These are phyloP conservation scores for Colletes gigas DNA, from an alignment of 1,140 invertebrate genomes.

Conservation along the genomic window DNA sequence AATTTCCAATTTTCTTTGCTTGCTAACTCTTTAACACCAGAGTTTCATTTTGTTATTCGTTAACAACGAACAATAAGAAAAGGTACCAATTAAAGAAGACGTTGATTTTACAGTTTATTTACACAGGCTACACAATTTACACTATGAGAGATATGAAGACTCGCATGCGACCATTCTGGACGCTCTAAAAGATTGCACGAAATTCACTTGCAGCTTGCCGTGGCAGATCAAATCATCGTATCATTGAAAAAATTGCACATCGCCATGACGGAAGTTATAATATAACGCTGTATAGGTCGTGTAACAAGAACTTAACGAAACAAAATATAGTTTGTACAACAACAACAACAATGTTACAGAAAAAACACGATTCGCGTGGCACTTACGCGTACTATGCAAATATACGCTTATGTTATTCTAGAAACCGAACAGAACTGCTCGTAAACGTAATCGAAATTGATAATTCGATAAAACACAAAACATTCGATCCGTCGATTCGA, in stretches of 20 bases:
- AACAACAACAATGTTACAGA: constrained; percentile 59
- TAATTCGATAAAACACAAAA: not conserved
- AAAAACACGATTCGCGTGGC: constrained; percentile 22
- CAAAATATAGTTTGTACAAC: constrained; percentile 62
- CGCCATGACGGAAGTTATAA: constrained; percentile 25
- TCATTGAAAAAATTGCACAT: constrained; percentile 65
- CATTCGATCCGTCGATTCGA: not conserved
- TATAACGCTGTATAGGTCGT: constrained; percentile 27
- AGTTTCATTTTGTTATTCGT: too few relatives aligned
- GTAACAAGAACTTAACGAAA: constrained; percentile 62
- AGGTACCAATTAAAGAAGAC: not conserved
- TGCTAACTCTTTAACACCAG: not conserved
- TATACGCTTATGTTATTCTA: not conserved
- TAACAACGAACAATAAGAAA: not conserved
- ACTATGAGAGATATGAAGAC: constrained; percentile 70
- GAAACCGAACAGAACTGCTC: constrained; percentile 1
- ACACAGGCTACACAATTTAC: constrained; percentile 66
- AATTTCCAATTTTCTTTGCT: not conserved
- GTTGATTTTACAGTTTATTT: constrained; percentile 66
- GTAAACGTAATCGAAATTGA: not conserved
- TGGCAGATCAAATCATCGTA: constrained; percentile 37
- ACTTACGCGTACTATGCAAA: not conserved
- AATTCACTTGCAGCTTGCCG: constrained; percentile 48
- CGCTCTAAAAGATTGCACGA: constrained; percentile 57
- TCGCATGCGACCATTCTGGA: constrained; percentile 29